Conservation (phyloP, 2,797 vertebrate genomes). For the Atherinosoma microstoma region DNA sequence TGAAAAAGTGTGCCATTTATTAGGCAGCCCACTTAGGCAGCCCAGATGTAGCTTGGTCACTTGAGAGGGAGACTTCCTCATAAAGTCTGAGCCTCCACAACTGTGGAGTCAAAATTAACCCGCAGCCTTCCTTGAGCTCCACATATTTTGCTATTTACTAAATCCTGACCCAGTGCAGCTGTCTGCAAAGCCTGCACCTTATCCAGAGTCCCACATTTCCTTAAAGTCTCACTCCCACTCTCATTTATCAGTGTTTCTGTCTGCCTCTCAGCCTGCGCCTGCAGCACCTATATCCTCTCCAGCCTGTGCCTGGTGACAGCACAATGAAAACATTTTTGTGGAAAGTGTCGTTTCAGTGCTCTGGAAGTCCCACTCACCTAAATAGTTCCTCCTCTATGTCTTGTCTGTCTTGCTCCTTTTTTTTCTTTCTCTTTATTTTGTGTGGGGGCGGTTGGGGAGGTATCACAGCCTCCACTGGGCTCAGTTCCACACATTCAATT, state of each 20-base stretch:
- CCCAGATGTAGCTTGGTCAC: conserved; percentile 78
- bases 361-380: conserved; percentile 74
- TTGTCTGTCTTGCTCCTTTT: conserved; percentile 60
- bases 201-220: conserved; percentile 51
- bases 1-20: conserved; percentile 75
- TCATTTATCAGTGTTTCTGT: conserved; percentile 60
- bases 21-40: conserved; percentile 71
- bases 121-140: conserved; percentile 33
- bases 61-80: conserved; percentile 74
- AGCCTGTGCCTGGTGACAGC: conserved; percentile 75
- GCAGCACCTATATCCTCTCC: conserved; percentile 70
- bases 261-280: conserved; percentile 51
- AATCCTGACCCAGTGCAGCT: conserved; percentile 62
- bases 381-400: conserved; percentile 71
- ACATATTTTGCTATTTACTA: conserved; percentile 55
- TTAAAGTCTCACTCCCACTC: conserved; percentile 38
- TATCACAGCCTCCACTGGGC: conserved; percentile 76
- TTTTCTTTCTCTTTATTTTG: conserved; percentile 36
- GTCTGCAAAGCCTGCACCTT: conserved; percentile 56
- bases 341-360: conserved; percentile 72
- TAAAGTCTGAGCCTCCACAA: conserved; percentile 68
- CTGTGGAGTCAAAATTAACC: conserved; percentile 54
- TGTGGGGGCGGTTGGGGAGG: conserved; percentile 23
- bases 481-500: conserved; percentile 81
- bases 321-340: conserved; percentile 78